phyloP scores from a whole-genome alignment of 2,113 vertebrate species.

The Toxotes jaculatrix region DNA sequence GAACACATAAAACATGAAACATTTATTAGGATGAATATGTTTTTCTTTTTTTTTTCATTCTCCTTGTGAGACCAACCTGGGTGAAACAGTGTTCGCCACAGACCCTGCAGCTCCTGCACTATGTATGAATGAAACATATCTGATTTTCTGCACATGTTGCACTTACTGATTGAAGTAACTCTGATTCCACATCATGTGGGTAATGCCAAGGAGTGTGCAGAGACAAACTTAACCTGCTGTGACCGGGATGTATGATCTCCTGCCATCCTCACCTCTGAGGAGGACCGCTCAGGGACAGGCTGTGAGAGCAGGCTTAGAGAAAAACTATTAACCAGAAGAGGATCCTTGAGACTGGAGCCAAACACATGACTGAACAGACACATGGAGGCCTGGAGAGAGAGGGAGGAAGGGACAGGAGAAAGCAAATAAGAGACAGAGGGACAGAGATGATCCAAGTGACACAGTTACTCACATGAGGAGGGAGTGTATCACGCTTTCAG shows the following conservation, averaged over 20 bases:
- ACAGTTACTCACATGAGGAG: slow-evolving; percentile 44
- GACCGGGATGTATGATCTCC: slow-evolving; percentile 9
- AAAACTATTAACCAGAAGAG: slow-evolving; percentile 59
- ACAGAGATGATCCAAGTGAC: slow-evolving; percentile 40
- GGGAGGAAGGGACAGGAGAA: background rate
- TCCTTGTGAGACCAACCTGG: too few species aligned
- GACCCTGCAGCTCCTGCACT: too few species aligned
- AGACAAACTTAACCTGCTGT: slow-evolving; percentile 9
- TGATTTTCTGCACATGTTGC: background rate
- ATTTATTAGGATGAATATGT: too few species aligned
- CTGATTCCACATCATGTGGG: background rate
- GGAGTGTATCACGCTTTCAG: background rate
- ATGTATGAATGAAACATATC: too few species aligned
- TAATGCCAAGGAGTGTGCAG: background rate
- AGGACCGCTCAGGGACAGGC: background rate
- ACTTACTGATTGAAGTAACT: background rate
- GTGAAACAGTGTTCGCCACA: too few species aligned
- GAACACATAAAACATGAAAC: too few species aligned
- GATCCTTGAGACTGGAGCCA: slow-evolving; percentile 34
- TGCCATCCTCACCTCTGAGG: slow-evolving; percentile 4
- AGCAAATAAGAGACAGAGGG: slow-evolving; percentile 11
- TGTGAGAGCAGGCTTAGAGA: slow-evolving; percentile 60
- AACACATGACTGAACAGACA: slow-evolving; percentile 71
- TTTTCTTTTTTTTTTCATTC: too few species aligned
- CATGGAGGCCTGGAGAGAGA: slow-evolving; percentile 47